Conservation (phyloP, 2,797 vertebrate species). For the Cynopterus sphinx region DNA sequence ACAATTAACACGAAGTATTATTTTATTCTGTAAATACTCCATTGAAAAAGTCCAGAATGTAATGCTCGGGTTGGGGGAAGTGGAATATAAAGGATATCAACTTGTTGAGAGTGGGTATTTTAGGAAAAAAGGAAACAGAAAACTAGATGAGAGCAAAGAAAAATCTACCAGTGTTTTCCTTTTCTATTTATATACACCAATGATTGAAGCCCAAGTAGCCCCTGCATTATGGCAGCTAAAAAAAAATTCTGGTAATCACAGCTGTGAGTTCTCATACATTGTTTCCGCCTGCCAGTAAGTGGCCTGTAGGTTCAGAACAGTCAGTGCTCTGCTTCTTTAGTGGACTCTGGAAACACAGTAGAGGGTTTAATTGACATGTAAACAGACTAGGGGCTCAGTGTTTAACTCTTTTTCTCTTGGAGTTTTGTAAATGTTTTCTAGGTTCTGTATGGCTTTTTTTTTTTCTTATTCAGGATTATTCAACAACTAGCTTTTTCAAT, state of each 20-base stretch:
- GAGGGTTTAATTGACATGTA: neutral
- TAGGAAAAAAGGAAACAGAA: neutral
- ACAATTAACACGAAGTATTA: neutral
- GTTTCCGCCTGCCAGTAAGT: neutral
- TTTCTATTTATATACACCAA: neutral
- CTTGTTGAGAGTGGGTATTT: neutral
- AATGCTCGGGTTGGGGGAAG: neutral
- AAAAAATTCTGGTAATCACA: neutral
- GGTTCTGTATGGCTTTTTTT: neutral
- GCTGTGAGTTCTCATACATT: neutral
- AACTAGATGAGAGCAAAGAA: neutral
- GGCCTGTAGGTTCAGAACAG: neutral
- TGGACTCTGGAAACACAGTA: neutral
- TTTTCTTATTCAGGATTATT: neutral
- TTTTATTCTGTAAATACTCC: neutral
- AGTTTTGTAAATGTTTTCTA: constrained; percentile 39
- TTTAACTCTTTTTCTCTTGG: neutral
- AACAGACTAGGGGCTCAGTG: neutral
- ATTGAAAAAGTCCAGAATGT: neutral
- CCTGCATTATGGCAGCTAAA: neutral
- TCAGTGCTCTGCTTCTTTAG: neutral
- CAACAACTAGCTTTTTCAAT: neutral
- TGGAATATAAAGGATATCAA: neutral
- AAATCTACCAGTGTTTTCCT: neutral
- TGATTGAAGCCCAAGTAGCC: neutral